Conservation (phyloP, 1,140 invertebrate genomes). For the Pemphigus obesinymphae region DNA sequence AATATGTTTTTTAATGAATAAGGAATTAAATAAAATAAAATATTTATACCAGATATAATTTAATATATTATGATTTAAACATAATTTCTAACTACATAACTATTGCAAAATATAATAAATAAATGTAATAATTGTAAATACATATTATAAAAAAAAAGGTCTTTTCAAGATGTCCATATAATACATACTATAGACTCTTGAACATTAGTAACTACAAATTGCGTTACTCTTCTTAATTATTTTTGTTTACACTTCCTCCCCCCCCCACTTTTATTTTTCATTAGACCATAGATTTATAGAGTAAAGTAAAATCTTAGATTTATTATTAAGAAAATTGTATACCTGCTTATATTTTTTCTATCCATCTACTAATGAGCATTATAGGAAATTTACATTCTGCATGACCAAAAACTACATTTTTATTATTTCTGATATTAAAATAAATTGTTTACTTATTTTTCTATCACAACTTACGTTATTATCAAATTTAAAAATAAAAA, state of each 20-base stretch:
- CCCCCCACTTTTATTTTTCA: not conserved
- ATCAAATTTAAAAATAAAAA: too few relatives aligned
- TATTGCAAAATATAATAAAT: not conserved
- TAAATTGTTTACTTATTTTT: too few relatives aligned
- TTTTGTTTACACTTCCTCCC: not conserved
- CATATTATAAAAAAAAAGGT: not conserved
- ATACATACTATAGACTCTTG: not conserved
- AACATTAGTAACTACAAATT: slow-evolving; percentile 5
- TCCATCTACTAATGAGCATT: too few relatives aligned
- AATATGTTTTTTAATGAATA: not conserved
- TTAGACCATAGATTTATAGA: not conserved
- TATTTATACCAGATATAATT: not conserved
- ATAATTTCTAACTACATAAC: not conserved
- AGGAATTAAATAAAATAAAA: not conserved
- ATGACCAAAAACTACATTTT: too few relatives aligned
- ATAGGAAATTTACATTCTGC: too few relatives aligned
- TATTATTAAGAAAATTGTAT: too few relatives aligned
- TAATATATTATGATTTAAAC: not conserved
- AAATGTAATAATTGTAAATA: not conserved
- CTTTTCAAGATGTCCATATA: not conserved
- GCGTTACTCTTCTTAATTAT: not conserved
- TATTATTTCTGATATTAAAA: too few relatives aligned
- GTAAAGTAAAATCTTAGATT: not conserved
- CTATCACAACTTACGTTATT: too few relatives aligned
- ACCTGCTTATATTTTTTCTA: too few relatives aligned